phyloP scores from a whole-genome alignment of 1,140 invertebrate genomes.

The Zelostemma sp. region DNA sequence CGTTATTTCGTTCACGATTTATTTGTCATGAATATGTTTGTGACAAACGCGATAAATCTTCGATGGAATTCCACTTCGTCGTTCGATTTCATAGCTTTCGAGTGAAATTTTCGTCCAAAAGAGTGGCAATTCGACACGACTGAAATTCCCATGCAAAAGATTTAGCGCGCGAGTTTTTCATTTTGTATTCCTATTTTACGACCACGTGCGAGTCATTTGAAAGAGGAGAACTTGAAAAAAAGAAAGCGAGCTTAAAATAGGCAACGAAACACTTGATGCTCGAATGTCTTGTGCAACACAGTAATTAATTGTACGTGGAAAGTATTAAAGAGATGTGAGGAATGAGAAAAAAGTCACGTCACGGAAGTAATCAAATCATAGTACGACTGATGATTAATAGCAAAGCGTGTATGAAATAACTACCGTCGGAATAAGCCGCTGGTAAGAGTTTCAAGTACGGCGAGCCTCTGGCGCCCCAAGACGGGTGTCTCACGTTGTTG shows the following conservation, averaged over 20 bases:
- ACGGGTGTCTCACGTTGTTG: conserved; percentile 92
- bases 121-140: too few species aligned
- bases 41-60: too few species aligned
- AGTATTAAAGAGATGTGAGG: conserved; percentile 4
- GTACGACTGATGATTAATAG: conserved; percentile 15
- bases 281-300: conserved; percentile 36
- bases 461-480: conserved; percentile 88
- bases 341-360: conserved; percentile 10
- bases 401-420: conserved; percentile 45
- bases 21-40: too few species aligned
- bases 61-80: too few species aligned
- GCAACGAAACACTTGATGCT: not conserved
- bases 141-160: too few species aligned
- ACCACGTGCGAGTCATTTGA: too few species aligned
- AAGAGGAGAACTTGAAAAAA: not conserved
- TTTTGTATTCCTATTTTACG: too few species aligned
- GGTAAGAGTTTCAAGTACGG: conserved; percentile 85
- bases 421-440: conserved; percentile 88
- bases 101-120: too few species aligned
- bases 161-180: too few species aligned
- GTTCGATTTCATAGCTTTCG: too few species aligned
- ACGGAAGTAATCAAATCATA: conserved; percentile 34
- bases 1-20: too few species aligned
- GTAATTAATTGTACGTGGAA: conserved; percentile 4
- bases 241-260: not conserved